phyloP scores from a whole-genome alignment of 2,797 vertebrate genomes.

The Melanogrammus aeglefinus region DNA sequence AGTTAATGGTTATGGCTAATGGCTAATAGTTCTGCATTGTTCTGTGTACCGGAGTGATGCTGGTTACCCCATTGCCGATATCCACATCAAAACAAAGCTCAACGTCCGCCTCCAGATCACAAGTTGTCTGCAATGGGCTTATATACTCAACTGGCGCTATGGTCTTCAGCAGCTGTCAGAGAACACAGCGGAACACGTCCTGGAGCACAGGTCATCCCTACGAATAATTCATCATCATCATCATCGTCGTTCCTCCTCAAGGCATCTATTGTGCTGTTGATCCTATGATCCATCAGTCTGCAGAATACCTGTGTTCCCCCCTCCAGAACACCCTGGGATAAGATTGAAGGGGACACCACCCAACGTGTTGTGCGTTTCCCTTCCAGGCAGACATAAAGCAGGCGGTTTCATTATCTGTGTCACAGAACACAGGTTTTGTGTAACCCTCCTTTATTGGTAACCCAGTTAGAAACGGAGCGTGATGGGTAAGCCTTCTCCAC shows the following conservation, averaged over 20 bases:
- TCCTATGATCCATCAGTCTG: background rate
- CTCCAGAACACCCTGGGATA: too few relatives aligned
- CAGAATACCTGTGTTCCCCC: background rate
- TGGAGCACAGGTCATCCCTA: background rate
- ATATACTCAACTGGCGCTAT: background rate
- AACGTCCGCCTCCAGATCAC: background rate
- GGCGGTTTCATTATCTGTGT: background rate
- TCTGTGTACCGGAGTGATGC: background rate
- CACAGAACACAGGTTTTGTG: background rate
- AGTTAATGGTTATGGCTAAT: background rate
- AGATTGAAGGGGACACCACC: too few relatives aligned
- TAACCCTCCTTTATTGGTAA: background rate
- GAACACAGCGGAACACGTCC: background rate
- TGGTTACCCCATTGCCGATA: background rate
- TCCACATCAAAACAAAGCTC: background rate
- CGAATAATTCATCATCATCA: background rate
- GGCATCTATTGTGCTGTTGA: background rate
- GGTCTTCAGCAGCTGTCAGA: background rate
- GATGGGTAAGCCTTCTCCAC: background rate
- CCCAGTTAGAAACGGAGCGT: background rate
- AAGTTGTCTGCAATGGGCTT: background rate
- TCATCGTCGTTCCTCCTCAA: background rate
- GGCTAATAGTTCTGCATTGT: background rate
- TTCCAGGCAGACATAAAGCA: background rate
- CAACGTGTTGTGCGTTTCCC: background rate